Base-by-base conservation (phyloP, 2,797 vertebrate genomes). In the Notoglanidium macrostoma region DNA sequence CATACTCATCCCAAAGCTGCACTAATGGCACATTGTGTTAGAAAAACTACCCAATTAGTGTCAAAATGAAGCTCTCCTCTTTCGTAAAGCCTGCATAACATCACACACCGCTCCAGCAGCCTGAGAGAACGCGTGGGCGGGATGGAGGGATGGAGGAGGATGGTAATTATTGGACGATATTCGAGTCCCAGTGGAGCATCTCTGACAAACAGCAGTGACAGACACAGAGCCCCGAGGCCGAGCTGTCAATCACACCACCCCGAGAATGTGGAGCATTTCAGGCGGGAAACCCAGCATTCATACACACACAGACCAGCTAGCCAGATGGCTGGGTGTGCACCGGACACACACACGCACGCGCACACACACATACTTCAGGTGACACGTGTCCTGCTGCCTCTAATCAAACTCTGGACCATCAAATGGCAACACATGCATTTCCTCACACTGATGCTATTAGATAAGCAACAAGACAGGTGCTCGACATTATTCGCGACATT, bases 161-260 rank as follows among this genome's bases (percentile, higher is more conserved):
- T 91, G 92, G 88, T 94, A 91, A 93, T 93, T 92, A 92, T 90
- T 92, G 92, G 92, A 91, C 88, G 88, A 89, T 91, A 90, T 92
- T 89, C 86, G 89, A 91, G 89, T 94, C 93, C 92, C 93, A 88
- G 67, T 86, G 93, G 94, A 94, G 90, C 91, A 90, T 92, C 93
- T 87, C 54, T 89, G 90, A 92, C 91, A 93, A 93, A 92, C 91
- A 91, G 86, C 89, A 93, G 93, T 89, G 91, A 92, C 87, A 89
- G 92, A 93, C 93, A 93, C 92, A 89, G 90, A 88, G 90, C 91
- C 94, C 90, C 86, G 91, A 89, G 92, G 94, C 92, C 90, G 83
- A 90, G 87, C 94, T 95, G 95, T 94, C 95, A 94, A 94, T 95
- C 94, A 95, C 90, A 86, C 88, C 88, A 89, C 54, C 67, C 73